A percentile compares a stretch with the other conserved stretches of the same genome.
Evolutionary conservation across 2,797 vertebrate genomes (phyloP).

Genomic region (Epinephelus awoara): DNA sequence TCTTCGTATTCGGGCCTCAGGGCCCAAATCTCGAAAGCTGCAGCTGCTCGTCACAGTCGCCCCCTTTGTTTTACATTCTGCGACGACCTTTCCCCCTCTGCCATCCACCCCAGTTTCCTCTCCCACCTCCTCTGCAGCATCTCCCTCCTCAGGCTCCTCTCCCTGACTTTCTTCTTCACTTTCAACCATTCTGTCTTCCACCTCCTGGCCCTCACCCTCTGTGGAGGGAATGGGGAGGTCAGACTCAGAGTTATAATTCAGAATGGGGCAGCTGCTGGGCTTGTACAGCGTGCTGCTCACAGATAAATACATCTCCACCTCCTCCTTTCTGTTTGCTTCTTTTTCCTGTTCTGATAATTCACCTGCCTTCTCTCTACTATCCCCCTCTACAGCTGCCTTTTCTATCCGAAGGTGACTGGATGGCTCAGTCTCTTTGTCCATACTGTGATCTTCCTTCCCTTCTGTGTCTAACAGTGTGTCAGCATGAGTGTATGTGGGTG

Average conservation of each 20-base stretch:
- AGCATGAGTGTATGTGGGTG: constrained; percentile 72
- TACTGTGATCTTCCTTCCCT: constrained; percentile 32
- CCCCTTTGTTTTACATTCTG: background rate
- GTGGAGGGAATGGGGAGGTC: constrained; percentile 35
- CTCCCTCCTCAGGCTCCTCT: constrained; percentile 25
- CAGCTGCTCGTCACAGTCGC: constrained; percentile 53
- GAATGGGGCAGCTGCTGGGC: constrained; percentile 81
- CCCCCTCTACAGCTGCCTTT: constrained; percentile 22
- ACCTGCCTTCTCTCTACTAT: background rate
- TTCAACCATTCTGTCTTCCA: constrained; percentile 16
- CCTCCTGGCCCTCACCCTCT: constrained; percentile 42
- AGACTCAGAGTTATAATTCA: constrained; percentile 61
- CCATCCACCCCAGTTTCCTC: constrained; percentile 10
- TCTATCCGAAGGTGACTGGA: constrained; percentile 40
- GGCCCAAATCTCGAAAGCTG: constrained; percentile 81
- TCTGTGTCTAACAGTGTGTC: constrained; percentile 68
- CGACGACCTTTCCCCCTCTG: constrained; percentile 21
- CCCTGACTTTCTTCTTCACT: constrained; percentile 51
- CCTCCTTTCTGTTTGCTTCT: constrained; percentile 45
- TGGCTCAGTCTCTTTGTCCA: constrained; percentile 42
- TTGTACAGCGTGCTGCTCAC: constrained; percentile 78
- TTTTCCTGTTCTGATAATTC: constrained; percentile 27
- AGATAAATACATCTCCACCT: constrained; percentile 69
- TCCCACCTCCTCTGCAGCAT: constrained; percentile 12
- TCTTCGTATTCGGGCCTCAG: constrained; percentile 68